Evolutionary conservation across 2,113 vertebrate species (phyloP), one percentile per base, ranked within the genome.

Genomic region (Malurus melanocephalus): DNA sequence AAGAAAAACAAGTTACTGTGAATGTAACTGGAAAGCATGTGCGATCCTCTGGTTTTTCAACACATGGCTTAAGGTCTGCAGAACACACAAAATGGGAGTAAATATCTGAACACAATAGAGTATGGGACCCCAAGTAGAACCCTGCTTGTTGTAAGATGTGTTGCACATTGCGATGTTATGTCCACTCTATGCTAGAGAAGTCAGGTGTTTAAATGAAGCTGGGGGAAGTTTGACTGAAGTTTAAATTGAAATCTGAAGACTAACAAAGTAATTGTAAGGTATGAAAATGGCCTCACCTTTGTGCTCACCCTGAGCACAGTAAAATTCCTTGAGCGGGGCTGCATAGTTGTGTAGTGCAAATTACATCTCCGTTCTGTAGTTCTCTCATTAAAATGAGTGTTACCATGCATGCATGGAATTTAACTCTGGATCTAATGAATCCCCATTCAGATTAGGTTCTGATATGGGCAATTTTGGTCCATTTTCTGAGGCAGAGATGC

Each of bases 381-480:
- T 79, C 9, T 35, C 28, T 3, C 2, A 0, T 66, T 14, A 64
- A 82, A 49, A 24, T 5, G 20, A 27, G 15, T 5, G 10, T 67
- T 75, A 52, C 22, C 0, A 0, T 40, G 46, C 16, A 2, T 5
- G 15, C 0, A 1, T 88, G 24, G 38, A 87, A 30, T 49, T 60
- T 26, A 59, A 10, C 18, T 45, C 16, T 69, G n/a, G 10, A 9
- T 59, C 53, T 51, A 46, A 53, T 22, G 28, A 82, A 15, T 33
- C 21, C 18, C 13, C 4, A 3, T 62, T 80, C 16, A 16, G 26
- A 42, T 9, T 33, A 28, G 38, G 2, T 62, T 87, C 66, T 60
- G 53, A 6, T 2, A 0, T n/a, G 20, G 27, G 2, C 8, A 21
- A 11, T 43, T 78, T 68, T 6, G 48, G 3, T 35, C 24, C 5